Evolutionary conservation across 2,113 vertebrate species (phyloP), one percentile per base, ranked within the genome.

Genomic region (Corydoras maculifer): DNA sequence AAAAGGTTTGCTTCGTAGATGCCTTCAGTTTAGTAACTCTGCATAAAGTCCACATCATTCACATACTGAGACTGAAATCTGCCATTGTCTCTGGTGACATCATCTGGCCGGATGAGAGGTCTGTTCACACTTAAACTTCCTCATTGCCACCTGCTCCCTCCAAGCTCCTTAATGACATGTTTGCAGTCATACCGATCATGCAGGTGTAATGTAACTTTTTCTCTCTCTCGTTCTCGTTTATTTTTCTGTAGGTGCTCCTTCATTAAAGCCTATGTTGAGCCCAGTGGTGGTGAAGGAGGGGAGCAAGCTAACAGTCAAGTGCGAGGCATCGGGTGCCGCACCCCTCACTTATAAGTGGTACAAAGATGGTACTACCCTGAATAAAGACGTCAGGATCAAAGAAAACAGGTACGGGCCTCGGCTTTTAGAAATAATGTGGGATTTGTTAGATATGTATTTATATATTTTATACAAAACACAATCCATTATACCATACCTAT

Each of bases 281-380:
- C 89, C 92, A 69, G 69, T 82, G 69, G 89, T 89, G 0, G 92
- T 93, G 82, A 90, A 91, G 0, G 92, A 96, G 48, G 95, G 96
- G 61, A 89, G 88, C 79, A 94, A 87, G 84, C 90, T 96, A 69
- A 91, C 85, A 0, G 86, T 97, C 75, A 98, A 94, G 85, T 98
- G 96, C 4, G 96, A 95, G 87, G 94, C 92, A 0, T 89, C 90
- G 0, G 95, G 95, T 49, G 91, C 91, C 83, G 92, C 95, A 76
- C 78, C 82, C 77, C 93, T 91, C 0, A 90, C 88, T 83, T 98
- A 95, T 87, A 94, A 84, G 48, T 98, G 96, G 96, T 96, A 94
- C 89, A 96, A 94, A 90, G 94, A 98, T 2, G 94, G 96, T 82
- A 93, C 84, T 81, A 93, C 95, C 81, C 91, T 98, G 82, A 96